Evolutionary conservation across 2,797 vertebrate genomes (phyloP).

Genomic region (Lepilemur septentrionalis): DNA sequence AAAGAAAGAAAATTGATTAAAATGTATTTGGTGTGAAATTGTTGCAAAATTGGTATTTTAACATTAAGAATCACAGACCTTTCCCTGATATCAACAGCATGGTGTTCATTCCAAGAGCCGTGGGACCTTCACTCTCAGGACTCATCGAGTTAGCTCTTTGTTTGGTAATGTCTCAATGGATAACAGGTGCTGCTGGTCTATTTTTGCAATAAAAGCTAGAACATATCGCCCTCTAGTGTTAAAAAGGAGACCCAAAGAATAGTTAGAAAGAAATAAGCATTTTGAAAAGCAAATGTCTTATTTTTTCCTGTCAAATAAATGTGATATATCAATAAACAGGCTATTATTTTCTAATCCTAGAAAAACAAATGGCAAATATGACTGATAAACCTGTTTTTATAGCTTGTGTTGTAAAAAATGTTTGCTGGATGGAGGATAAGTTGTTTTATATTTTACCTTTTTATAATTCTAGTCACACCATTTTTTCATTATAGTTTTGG

Average conservation of each 20-base stretch:
- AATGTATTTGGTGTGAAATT: background rate
- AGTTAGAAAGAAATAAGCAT: background rate
- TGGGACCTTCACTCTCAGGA: background rate
- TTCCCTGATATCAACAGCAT: background rate
- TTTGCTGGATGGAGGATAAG: background rate
- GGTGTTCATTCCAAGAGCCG: background rate
- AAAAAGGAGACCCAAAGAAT: background rate
- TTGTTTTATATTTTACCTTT: background rate
- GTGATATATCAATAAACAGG: background rate
- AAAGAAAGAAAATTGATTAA: background rate
- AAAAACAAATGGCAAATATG: background rate
- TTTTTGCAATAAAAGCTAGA: slow-evolving; percentile 72
- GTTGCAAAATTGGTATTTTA: background rate
- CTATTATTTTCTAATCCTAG: background rate
- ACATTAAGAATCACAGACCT: background rate
- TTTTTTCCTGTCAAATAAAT: background rate
- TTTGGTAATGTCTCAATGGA: background rate
- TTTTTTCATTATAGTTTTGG: background rate
- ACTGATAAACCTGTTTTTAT: background rate
- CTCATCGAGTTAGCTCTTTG: background rate
- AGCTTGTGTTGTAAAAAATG: background rate
- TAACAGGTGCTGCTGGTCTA: background rate
- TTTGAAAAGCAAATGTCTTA: background rate
- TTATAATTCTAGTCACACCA: background rate
- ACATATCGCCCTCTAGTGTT: slow-evolving; percentile 84